phyloP scores from a whole-genome alignment of 2,113 vertebrate species.

The Scolopax mira region DNA sequence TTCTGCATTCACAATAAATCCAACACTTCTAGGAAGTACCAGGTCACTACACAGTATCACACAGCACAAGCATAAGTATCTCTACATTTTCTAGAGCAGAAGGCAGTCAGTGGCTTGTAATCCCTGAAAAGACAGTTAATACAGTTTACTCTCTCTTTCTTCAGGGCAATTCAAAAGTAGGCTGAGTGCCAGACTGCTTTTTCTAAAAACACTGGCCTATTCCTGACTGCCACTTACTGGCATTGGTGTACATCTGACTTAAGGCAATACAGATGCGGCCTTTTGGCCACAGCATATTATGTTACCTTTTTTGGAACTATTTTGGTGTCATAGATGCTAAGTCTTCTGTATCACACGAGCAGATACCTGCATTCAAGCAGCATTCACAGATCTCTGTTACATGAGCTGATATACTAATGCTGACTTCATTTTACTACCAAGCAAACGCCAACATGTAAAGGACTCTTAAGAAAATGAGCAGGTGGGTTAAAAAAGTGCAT shows the following conservation, averaged over 20 bases:
- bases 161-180: neutral
- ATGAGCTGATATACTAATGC: neutral
- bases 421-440: neutral
- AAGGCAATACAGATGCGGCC: neutral
- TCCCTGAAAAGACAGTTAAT: neutral
- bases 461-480: neutral
- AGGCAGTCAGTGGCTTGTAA: neutral
- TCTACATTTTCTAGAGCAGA: neutral
- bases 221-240: neutral
- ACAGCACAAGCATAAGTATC: neutral
- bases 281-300: neutral
- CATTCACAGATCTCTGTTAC: neutral
- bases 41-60: neutral
- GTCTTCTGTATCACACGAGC: neutral
- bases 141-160: neutral
- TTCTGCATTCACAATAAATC: neutral
- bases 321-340: neutral
- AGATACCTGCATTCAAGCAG: neutral
- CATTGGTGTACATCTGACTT: neutral
- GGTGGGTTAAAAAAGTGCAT: neutral
- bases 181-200: neutral
- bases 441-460: neutral
- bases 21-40: neutral
- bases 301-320: neutral
- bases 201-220: neutral